These are phyloP conservation scores for Perizoma affinitatum DNA, from an alignment of 2,888 invertebrate genomes.

Conservation along the genomic window DNA sequence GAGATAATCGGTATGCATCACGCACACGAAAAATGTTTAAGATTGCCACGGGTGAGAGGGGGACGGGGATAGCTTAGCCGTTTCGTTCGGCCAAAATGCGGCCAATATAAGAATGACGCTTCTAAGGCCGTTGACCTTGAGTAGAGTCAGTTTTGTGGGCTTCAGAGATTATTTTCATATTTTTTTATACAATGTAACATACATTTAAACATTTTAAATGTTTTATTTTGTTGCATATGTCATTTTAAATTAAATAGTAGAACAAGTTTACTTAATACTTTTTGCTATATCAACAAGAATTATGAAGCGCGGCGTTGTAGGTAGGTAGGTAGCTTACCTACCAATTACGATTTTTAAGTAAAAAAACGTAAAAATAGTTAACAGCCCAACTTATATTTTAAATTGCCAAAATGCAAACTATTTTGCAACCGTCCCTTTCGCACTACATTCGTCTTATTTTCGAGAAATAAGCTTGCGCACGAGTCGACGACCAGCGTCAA, in stretches of 20 bases:
- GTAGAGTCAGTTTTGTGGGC: slow-evolving; percentile 51
- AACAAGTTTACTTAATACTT: too few species aligned
- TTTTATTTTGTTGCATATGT: too few species aligned
- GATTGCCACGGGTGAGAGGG: slow-evolving; percentile 56
- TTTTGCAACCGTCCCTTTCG: slow-evolving; percentile 38
- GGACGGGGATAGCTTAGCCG: slow-evolving; percentile 62
- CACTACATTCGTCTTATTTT: slow-evolving; percentile 53
- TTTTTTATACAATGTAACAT: not conserved
- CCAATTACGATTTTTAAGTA: too few species aligned
- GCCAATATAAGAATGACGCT: slow-evolving; percentile 83
- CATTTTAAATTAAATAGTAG: too few species aligned
- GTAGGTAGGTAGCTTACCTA: too few species aligned
- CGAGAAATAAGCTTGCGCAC: slow-evolving; percentile 57
- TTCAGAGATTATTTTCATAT: slow-evolving; percentile 3
- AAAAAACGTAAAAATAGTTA: too few species aligned
- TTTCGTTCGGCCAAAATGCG: slow-evolving; percentile 78
- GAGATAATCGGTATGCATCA: slow-evolving; percentile 80
- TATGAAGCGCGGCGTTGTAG: too few species aligned
- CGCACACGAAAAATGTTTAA: slow-evolving; percentile 74
- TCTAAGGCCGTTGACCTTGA: slow-evolving; percentile 74
- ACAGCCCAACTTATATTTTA: not conserved
- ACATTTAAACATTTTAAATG: too few species aligned
- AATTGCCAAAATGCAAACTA: slow-evolving; percentile 25
- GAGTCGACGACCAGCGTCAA: slow-evolving; percentile 74
- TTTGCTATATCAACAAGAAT: too few species aligned